Evolutionary conservation across 2,888 invertebrate species (phyloP), one percentile per base, ranked within the genome.

Genomic region (Cryptocephalus moraei): DNA sequence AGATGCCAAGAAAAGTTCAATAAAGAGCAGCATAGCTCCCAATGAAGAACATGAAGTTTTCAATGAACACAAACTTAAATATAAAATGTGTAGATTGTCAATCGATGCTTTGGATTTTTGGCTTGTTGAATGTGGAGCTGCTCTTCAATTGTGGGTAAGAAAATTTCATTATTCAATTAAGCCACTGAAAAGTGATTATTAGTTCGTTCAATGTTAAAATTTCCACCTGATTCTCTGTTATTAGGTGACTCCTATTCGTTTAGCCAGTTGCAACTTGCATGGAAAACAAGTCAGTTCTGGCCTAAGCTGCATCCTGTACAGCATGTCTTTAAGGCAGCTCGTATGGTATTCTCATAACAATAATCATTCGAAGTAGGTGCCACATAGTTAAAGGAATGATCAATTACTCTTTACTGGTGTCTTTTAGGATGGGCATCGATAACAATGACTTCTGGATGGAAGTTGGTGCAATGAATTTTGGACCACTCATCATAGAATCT

Each of bases 181-280:
- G 6, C 22, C 22, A 4, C 6, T 22, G 22, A 22, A 22, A 4
- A 22, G 6, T 22, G 22, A 4, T 22, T 22, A 22, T 22, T 22
- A 22, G 6, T 22, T 22, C 6, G 6, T 22, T 22, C 6, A 22
- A 6, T 22, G 6, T 22, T 22, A 22, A 22, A 22, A 2, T 22
- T 22, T 22, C 22, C 22, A 22, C 22, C 11, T 46, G 38, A 34
- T 38, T 47, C 42, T 45, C 43, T 48, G 48, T 52, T 62, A 66
- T 11, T 56, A 81, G 80, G 76, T 91, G 57, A 90, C 89, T 13
- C 94, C 95, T 1, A 78, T 94, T 33, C 80, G 94, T 43, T 70
- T 94, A 50, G 85, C 93, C 14, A 89, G 86, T 42, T 96, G 96
- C 64, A 96, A 96, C 73, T 76, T 96, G n/a, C 95, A 96, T 63